Percentiles rank a stretch among this genome's conserved stretches.
Evolutionary conservation across 2,113 vertebrate species (phyloP).

Genomic region (Alces alces): DNA sequence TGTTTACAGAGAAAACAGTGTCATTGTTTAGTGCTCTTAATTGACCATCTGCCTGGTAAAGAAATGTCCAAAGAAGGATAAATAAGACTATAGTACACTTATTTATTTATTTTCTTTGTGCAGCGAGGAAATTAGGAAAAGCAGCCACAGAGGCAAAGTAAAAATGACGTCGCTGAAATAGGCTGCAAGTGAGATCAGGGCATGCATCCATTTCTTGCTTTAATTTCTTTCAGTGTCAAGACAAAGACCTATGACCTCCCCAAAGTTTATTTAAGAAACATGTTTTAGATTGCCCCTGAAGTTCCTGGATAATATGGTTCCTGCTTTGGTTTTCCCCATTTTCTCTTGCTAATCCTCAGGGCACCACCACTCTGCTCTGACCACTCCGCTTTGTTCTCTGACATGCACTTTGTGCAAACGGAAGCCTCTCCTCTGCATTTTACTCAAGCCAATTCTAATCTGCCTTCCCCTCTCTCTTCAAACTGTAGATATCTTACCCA

Average conservation of each 20-base stretch:
- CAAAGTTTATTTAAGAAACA: constrained; percentile 62
- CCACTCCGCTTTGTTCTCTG: neutral
- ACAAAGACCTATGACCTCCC: constrained; percentile 68
- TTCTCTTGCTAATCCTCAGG: neutral
- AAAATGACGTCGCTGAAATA: constrained; percentile 80
- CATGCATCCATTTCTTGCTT: constrained; percentile 72
- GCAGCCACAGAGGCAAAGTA: constrained; percentile 76
- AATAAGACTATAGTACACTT: constrained; percentile 83
- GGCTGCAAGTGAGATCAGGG: constrained; percentile 77
- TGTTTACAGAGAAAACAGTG: constrained; percentile 89
- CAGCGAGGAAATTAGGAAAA: constrained; percentile 81
- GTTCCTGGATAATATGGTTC: neutral
- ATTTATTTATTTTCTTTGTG: constrained; percentile 86
- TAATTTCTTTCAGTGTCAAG: constrained; percentile 73
- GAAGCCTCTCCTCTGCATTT: neutral
- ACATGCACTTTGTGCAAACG: neutral
- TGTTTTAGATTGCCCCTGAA: neutral
- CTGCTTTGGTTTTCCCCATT: accelerated
- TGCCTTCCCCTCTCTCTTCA: neutral
- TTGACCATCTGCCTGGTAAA: constrained; percentile 89
- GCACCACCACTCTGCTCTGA: neutral
- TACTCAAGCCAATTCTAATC: neutral
- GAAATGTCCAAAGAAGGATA: constrained; percentile 88
- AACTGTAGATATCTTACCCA: neutral
- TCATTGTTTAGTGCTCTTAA: constrained; percentile 90